Percentiles rank a stretch among this genome's conserved stretches.
Conservation (phyloP, 2,888 invertebrate species). For the Serrognathus titanus region DNA sequence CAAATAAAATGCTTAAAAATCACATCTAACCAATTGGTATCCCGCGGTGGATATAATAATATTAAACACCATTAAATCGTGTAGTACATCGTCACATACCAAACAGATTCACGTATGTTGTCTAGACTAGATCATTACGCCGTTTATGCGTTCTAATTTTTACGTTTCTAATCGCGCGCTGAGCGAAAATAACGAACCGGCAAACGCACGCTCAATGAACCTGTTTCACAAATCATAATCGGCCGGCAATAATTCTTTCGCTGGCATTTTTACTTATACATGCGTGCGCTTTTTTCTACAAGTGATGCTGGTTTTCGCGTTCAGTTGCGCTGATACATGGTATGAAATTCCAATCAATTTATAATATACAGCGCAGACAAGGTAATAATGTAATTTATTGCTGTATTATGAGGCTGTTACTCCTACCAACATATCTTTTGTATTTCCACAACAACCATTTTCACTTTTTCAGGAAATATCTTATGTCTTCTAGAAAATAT, state of each 20-base stretch:
- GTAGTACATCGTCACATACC: neutral
- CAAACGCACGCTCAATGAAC: conserved; percentile 22
- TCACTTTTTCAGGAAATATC: too few species aligned
- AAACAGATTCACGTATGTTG: neutral
- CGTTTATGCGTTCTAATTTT: neutral
- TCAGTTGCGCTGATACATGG: conserved; percentile 48
- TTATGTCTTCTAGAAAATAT: too few species aligned
- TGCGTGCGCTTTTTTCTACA: conserved; percentile 40
- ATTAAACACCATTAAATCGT: conserved; percentile 20
- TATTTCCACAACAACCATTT: conserved; percentile 13
- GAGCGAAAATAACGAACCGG: neutral
- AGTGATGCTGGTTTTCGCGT: conserved; percentile 42
- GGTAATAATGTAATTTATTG: conserved; percentile 52
- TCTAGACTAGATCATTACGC: neutral
- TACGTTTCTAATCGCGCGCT: neutral
- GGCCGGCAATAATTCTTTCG: conserved; percentile 39
- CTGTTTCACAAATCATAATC: conserved; percentile 44
- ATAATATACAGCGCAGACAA: conserved; percentile 50
- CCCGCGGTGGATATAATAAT: conserved; percentile 23
- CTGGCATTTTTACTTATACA: conserved; percentile 38
- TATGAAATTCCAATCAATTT: conserved; percentile 51
- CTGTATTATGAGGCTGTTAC: conserved; percentile 40
- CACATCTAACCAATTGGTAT: conserved; percentile 24
- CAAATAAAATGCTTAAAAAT: conserved; percentile 23
- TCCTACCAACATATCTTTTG: conserved; percentile 40